Evolutionary conservation across 2,797 vertebrate species (phyloP).

Genomic region (Phataginus tricuspis): DNA sequence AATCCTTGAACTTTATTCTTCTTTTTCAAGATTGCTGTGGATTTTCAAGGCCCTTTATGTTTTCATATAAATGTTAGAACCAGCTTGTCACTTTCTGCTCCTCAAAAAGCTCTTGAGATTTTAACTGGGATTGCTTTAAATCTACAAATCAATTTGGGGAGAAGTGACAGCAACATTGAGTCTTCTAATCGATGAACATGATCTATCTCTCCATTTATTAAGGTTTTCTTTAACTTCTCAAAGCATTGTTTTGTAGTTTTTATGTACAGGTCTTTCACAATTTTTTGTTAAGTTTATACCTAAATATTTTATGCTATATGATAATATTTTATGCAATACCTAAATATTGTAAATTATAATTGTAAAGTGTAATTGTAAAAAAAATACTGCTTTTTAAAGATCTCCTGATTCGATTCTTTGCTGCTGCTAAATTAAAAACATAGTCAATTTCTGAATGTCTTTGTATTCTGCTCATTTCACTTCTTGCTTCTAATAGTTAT

Average conservation of each 20-base stretch:
- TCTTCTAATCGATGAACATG: background rate
- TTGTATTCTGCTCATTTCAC: constrained; percentile 28
- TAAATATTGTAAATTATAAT: background rate
- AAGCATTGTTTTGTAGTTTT: background rate
- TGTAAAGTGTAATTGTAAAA: constrained; percentile 18
- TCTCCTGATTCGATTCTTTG: constrained; percentile 38
- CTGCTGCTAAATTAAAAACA: background rate
- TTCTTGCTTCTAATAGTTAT: constrained; percentile 45
- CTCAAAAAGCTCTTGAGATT: background rate
- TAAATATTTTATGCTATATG: background rate
- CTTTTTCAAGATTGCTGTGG: constrained; percentile 28
- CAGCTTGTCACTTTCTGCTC: background rate
- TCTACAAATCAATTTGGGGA: constrained; percentile 1
- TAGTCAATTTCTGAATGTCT: background rate
- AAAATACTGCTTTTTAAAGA: constrained; percentile 7
- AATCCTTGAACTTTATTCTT: background rate
- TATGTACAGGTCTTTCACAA: background rate
- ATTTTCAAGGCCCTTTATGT: background rate
- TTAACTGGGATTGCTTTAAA: constrained; percentile 29
- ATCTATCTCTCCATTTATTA: background rate
- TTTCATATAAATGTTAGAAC: constrained; percentile 1
- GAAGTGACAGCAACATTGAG: background rate
- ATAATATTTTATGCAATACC: too few relatives aligned
- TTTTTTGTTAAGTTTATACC: constrained; percentile 14
- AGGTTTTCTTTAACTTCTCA: constrained; percentile 7